A percentile compares a stretch with the other conserved stretches of the same genome.
phyloP scores from a whole-genome alignment of 2,797 vertebrate species.

The Morus bassanus region DNA sequence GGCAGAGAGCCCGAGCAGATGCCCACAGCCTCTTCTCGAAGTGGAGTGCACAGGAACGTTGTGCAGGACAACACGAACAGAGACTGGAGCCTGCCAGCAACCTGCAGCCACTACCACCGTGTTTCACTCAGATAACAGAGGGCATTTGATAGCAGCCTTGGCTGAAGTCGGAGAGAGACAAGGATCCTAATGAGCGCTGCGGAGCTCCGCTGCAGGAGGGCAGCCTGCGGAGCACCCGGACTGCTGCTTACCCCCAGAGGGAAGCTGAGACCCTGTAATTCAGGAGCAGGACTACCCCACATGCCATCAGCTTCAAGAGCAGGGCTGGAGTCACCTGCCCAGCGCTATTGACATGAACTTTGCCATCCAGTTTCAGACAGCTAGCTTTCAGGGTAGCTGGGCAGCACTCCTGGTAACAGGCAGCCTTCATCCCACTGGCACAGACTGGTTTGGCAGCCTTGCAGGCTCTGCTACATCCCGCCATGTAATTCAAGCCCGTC shows the following conservation, averaged over 20 bases:
- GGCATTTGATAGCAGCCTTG: rapidly evolving
- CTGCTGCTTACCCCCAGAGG: background rate
- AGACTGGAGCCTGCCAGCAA: background rate
- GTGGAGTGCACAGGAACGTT: rapidly evolving
- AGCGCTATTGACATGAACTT: conserved; percentile 68
- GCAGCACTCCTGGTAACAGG: conserved; percentile 83
- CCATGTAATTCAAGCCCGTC: conserved; percentile 62
- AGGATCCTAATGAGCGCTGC: background rate
- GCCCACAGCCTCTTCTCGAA: background rate
- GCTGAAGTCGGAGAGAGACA: background rate
- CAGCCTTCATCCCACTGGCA: background rate
- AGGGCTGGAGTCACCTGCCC: background rate
- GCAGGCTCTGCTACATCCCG: conserved; percentile 78
- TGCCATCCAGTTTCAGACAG: conserved; percentile 82
- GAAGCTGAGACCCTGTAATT: background rate
- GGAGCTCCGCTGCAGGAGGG: background rate
- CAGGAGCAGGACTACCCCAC: conserved; percentile 57
- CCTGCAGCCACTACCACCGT: rapidly evolving
- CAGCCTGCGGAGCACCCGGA: rapidly evolving
- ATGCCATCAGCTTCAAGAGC: conserved; percentile 27
- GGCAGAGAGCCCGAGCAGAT: rapidly evolving
- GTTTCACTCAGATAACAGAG: too few species aligned
- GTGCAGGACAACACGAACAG: background rate
- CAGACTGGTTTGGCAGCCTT: conserved; percentile 26
- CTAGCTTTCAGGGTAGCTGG: conserved; percentile 62